These are phyloP conservation scores for Diceros bicornis DNA, from an alignment of 2,797 vertebrate species.

Conservation along the genomic window DNA sequence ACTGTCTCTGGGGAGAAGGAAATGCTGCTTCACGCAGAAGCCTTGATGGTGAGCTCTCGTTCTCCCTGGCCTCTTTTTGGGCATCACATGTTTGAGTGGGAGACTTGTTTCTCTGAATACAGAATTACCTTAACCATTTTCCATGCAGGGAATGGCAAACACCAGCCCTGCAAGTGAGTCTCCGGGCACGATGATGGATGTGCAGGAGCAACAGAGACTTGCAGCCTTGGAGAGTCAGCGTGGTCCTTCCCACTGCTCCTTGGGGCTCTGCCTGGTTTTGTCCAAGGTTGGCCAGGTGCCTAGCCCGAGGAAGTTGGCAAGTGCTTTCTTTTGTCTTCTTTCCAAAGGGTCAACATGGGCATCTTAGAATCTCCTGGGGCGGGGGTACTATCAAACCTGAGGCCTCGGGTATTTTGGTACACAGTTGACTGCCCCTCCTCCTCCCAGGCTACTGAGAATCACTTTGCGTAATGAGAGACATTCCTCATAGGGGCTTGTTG, in stretches of 20 bases:
- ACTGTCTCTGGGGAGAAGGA: neutral
- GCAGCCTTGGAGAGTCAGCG: accelerated
- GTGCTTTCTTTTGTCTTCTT: neutral
- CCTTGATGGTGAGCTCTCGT: accelerated
- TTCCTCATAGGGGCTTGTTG: neutral
- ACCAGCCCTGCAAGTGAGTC: neutral
- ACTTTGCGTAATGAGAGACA: neutral
- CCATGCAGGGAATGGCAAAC: neutral
- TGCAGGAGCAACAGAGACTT: neutral
- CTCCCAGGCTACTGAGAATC: neutral
- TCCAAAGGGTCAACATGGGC: neutral
- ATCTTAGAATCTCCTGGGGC: neutral
- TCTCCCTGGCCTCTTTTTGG: neutral
- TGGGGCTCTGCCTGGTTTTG: neutral
- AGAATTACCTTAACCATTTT: neutral
- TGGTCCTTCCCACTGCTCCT: neutral
- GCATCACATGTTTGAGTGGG: neutral
- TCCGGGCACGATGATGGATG: accelerated
- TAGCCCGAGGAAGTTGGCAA: neutral
- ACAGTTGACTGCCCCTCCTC: neutral
- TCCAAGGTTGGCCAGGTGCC: neutral
- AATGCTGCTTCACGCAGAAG: neutral
- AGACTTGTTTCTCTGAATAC: neutral
- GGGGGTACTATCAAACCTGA: neutral
- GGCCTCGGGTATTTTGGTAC: neutral